A percentile compares a stretch with the other conserved stretches of the same genome.
These are phyloP conservation scores for Erinaceus europaeus DNA, from an alignment of 2,113 vertebrate species.

Conservation along the genomic window DNA sequence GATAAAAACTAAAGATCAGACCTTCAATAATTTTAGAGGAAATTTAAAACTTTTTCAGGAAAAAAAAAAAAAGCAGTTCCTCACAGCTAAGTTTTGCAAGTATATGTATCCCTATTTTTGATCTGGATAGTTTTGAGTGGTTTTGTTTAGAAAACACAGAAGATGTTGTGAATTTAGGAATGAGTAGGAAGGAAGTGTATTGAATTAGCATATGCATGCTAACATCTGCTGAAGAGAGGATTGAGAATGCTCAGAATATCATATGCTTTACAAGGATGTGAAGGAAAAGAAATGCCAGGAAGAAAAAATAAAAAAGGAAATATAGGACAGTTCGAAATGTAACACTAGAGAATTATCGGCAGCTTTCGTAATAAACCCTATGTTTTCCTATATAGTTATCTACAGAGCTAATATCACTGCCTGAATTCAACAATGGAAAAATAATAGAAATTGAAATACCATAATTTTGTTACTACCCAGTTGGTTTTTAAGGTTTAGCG, in stretches of 20 bases:
- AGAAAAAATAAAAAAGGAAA: not conserved
- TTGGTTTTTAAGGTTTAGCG: not conserved
- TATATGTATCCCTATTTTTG: slow-evolving; percentile 42
- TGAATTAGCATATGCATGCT: slow-evolving; percentile 72
- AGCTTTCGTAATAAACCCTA: not conserved
- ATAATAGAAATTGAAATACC: not conserved
- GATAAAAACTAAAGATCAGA: slow-evolving; percentile 33
- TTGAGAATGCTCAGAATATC: slow-evolving; percentile 46
- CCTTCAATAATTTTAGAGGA: slow-evolving; percentile 37
- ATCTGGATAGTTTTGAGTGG: slow-evolving; percentile 53
- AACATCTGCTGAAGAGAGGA: slow-evolving; percentile 63
- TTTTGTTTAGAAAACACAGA: slow-evolving; percentile 72
- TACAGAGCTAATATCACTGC: not conserved
- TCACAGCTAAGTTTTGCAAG: slow-evolving; percentile 34
- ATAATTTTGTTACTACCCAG: not conserved
- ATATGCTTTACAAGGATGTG: not conserved
- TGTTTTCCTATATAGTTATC: not conserved
- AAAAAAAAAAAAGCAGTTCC: slow-evolving; percentile 19
- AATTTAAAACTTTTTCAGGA: slow-evolving; percentile 46
- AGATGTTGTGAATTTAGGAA: slow-evolving; percentile 59
- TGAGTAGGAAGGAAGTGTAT: slow-evolving; percentile 62
- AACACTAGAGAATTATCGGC: not conserved
- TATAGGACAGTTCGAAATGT: not conserved
- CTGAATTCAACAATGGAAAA: slow-evolving; percentile 15
- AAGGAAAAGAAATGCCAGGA: slow-evolving; percentile 18